A percentile compares a stretch with the other conserved stretches of the same genome.
phyloP scores from a whole-genome alignment of 2,888 invertebrate species.

The Bugula neritina region DNA sequence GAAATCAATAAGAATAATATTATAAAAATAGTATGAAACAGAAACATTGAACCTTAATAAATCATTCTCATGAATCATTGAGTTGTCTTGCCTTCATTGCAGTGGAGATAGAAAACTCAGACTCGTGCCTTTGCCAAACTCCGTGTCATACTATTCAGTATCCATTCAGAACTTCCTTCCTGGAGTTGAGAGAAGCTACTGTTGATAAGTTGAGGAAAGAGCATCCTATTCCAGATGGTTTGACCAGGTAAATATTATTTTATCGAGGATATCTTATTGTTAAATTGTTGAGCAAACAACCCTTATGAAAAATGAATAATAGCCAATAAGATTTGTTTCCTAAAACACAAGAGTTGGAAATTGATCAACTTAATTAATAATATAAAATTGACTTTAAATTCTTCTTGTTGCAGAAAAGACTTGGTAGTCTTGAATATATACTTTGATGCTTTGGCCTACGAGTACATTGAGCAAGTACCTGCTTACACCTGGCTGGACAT shows the following conservation, averaged over 20 bases:
- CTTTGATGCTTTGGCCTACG: slow-evolving; percentile 20
- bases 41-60: too few relatives aligned
- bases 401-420: not conserved
- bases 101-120: slow-evolving; percentile 12
- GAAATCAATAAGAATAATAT: too few relatives aligned
- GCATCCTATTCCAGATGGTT: not conserved
- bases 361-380: too few relatives aligned
- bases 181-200: slow-evolving; percentile 8
- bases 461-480: slow-evolving; percentile 10
- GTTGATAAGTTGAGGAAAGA: not conserved
- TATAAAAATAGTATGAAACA: too few relatives aligned
- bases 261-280: too few relatives aligned
- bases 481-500: slow-evolving; percentile 13
- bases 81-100: too few relatives aligned
- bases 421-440: slow-evolving; percentile 13
- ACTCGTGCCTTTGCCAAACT: not conserved
- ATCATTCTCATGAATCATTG: too few relatives aligned
- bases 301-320: too few relatives aligned
- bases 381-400: too few relatives aligned
- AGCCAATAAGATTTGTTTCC: too few relatives aligned
- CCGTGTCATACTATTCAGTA: slow-evolving; percentile 17
- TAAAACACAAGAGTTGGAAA: too few relatives aligned
- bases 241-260: not conserved
- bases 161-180: not conserved
- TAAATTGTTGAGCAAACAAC: too few relatives aligned